A percentile compares a stretch with the other conserved stretches of the same genome.
Evolutionary conservation across 2,888 invertebrate genomes (phyloP).

Genomic region (Chloromyia formosa): DNA sequence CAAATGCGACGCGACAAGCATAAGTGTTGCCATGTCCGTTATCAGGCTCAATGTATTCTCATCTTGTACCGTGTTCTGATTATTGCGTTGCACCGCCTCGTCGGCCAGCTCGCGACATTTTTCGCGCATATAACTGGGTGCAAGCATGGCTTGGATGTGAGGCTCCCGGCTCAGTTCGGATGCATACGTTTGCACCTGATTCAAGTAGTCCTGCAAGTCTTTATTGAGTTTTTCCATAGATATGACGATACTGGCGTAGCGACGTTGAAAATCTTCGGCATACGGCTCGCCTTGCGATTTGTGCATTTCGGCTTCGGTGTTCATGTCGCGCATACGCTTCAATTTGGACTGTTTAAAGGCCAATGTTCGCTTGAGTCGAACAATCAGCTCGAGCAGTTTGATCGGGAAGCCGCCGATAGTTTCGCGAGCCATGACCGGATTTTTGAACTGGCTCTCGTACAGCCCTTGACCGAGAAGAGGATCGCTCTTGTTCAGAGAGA

Average conservation of each 20-base stretch:
- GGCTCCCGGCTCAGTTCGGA: constrained; percentile 89
- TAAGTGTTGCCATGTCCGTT: constrained; percentile 86
- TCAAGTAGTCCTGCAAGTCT: constrained; percentile 85
- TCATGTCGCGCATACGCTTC: constrained; percentile 82
- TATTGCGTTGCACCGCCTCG: constrained; percentile 80
- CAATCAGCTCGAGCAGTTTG: constrained; percentile 84
- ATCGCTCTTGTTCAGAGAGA: constrained; percentile 69
- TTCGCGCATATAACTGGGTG: constrained; percentile 87
- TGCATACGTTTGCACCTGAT: constrained; percentile 84
- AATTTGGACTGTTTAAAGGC: constrained; percentile 84
- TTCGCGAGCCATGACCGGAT: constrained; percentile 59
- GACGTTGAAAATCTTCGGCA: constrained; percentile 87
- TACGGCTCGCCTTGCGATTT: constrained; percentile 81
- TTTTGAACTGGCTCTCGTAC: constrained; percentile 64
- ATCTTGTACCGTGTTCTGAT: constrained; percentile 69
- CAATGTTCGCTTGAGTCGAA: constrained; percentile 86
- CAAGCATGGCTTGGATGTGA: constrained; percentile 84
- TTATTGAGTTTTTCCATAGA: constrained; percentile 91
- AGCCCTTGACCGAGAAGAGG: constrained; percentile 71
- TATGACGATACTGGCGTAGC: constrained; percentile 87
- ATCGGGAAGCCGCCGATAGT: constrained; percentile 83
- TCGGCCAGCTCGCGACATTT: constrained; percentile 87
- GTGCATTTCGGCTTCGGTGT: constrained; percentile 88
- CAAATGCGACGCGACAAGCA: constrained; percentile 66
- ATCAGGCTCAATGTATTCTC: constrained; percentile 79